phyloP scores from a whole-genome alignment of 1,140 invertebrate genomes.

The Drosophila pallidifrons region DNA sequence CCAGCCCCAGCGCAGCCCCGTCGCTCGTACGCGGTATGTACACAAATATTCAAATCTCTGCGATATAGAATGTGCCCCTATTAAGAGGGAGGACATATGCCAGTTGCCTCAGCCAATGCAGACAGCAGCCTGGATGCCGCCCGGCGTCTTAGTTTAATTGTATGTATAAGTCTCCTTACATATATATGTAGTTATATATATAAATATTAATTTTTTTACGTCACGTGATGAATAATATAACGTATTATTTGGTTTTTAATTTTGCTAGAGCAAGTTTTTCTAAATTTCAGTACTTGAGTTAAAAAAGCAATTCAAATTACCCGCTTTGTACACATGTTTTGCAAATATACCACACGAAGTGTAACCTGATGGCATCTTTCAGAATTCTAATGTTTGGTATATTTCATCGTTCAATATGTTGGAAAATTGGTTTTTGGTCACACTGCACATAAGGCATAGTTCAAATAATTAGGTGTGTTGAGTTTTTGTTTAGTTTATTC shows the following conservation, averaged over 20 bases:
- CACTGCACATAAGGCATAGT: too few relatives aligned
- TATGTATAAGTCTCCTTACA: conserved; percentile 28
- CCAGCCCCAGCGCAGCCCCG: not conserved
- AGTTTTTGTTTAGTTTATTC: too few relatives aligned
- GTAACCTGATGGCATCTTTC: too few relatives aligned
- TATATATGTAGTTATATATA: conserved; percentile 7
- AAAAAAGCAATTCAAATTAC: too few relatives aligned
- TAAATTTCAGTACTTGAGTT: too few relatives aligned
- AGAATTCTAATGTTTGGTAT: too few relatives aligned
- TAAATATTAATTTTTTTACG: conserved; percentile 38
- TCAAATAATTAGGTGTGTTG: too few relatives aligned
- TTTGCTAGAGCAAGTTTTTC: too few relatives aligned
- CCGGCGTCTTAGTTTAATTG: conserved; percentile 36
- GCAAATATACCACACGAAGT: too few relatives aligned
- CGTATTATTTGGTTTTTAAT: not conserved
- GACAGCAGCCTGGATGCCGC: conserved; percentile 45
- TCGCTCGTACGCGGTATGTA: not conserved
- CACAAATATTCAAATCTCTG: conserved; percentile 32
- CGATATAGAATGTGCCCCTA: conserved; percentile 29
- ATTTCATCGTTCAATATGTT: too few relatives aligned
- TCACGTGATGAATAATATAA: conserved; percentile 48
- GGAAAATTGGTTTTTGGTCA: too few relatives aligned
- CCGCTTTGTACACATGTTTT: too few relatives aligned
- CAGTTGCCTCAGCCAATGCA: conserved; percentile 39
- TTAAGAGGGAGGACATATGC: not conserved